Evolutionary conservation across 2,113 vertebrate genomes (phyloP).

Genomic region (Rhadina sibilatrix): DNA sequence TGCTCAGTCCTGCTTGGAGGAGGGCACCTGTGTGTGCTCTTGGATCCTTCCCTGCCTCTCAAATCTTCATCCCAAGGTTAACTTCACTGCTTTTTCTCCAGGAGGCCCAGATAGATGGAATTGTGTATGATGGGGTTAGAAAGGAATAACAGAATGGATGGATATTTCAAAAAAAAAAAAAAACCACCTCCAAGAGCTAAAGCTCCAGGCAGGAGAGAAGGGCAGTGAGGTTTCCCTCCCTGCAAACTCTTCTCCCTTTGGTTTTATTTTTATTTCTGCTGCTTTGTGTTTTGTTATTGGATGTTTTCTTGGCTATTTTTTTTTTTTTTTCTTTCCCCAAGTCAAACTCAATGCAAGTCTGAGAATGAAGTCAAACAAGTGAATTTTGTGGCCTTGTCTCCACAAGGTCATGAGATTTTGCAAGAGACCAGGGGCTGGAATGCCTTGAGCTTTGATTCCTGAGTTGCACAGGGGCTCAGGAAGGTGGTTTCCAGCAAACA

Average conservation of each 20-base stretch:
- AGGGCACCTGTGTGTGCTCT: neutral
- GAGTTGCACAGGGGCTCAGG: neutral
- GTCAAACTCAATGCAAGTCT: neutral
- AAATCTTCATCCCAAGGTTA: neutral
- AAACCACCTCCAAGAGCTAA: accelerated
- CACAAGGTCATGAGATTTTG: conserved; percentile 41
- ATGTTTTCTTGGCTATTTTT: neutral
- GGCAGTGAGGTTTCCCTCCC: neutral
- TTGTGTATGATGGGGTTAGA: neutral
- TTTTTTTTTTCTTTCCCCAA: neutral
- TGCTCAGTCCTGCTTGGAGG: neutral
- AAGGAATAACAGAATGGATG: neutral
- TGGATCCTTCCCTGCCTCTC: neutral
- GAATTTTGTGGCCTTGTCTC: conserved; percentile 31
- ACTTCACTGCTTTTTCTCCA: neutral
- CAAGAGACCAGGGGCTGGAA: neutral
- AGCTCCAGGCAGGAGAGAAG: neutral
- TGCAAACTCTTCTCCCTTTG: neutral
- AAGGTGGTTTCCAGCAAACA: neutral
- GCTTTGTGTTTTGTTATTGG: neutral
- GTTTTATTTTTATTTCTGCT: conserved; percentile 1
- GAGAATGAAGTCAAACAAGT: conserved; percentile 56
- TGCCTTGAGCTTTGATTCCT: conserved; percentile 12
- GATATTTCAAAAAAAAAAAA: neutral
- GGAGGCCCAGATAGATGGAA: neutral